Evolutionary conservation across 2,113 vertebrate species (phyloP).

Genomic region (Oreochromis aureus): DNA sequence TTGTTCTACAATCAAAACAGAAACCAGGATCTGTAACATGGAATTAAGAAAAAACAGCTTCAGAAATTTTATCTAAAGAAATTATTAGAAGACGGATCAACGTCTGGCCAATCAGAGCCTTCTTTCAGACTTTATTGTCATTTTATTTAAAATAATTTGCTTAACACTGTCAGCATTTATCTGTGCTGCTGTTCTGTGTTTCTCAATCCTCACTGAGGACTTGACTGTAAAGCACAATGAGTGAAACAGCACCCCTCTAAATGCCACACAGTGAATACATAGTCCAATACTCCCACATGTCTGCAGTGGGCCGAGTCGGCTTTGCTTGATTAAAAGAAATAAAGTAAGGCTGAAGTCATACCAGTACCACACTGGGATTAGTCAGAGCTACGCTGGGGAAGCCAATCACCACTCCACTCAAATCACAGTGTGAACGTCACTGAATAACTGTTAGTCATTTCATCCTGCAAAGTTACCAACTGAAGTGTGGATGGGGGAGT

Average conservation of each 20-base stretch:
- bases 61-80: fast-evolving
- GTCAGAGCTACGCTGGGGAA: not conserved
- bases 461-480: not conserved
- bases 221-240: not conserved
- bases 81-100: fast-evolving
- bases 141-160: not conserved
- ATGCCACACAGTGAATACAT: not conserved
- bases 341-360: not conserved
- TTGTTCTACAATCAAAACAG: conserved; percentile 16
- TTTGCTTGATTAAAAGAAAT: not conserved
- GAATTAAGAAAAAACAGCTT: not conserved
- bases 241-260: not conserved
- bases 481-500: not conserved
- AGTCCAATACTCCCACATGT: not conserved
- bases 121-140: not conserved
- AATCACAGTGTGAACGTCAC: not conserved
- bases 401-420: not conserved
- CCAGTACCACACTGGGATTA: not conserved
- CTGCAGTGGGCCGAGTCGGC: not conserved
- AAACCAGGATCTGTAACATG: not conserved
- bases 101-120: not conserved
- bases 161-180: not conserved
- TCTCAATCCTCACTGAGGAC: not conserved
- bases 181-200: not conserved
- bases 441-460: not conserved